Evolutionary conservation across 2,888 invertebrate species (phyloP), one percentile per base, ranked within the genome.

Genomic region (Bugula neritina): DNA sequence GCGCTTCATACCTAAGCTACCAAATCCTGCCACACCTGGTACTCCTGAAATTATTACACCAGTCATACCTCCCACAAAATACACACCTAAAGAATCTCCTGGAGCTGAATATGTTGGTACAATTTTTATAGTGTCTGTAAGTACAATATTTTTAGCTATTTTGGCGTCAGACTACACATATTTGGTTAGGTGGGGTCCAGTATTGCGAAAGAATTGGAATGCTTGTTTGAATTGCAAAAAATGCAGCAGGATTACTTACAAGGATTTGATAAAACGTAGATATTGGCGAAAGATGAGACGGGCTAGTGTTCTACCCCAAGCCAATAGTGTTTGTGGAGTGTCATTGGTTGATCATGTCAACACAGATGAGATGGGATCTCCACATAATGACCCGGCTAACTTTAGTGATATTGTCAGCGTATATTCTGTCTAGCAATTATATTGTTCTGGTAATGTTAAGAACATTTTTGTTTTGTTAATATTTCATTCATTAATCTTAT

Each of bases 81-180:
- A 63, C n/a, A 63, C 63, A 3, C 63, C 63, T 29, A 63, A 63
- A 63, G 63, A 63, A 10, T 27, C 63, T 13, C 63, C 63, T 63
- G 63, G 63, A 31, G 27, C 63, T 34, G 5, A 63, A n/a, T 25
- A 13, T 31, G 3, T 63, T 63, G 63, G 63, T 63, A 31, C 31
- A 3, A 63, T 63, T 29, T 27, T 5, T 63, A 31, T 34, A 5
- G 27, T 31, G 2, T 63, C 31, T 63, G 29, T 63, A 3, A 29
- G 13, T 3, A 13, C 31, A 31, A 13, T 63, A 27, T 31, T 63
- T 63, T 31, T 63, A 31, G 29, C 63, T 63, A 29, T 63, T 2
- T 13, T 63, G 10, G 13, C 31, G 1, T 63, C 63, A 21, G 63
- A 63, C n/a, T 31, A 31, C 10, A 27, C 63, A 5, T 63, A 63